phyloP scores from a whole-genome alignment of 1,140 invertebrate genomes.

The Apis mellifera region Amel_HAv3.1 CM009942.2:7341001-7341500 shows the following conservation, averaged over 20 bases:
- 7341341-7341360: neutral
- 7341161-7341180: constrained; percentile 15
- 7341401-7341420: neutral
- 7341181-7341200: constrained; percentile 54
- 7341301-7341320: neutral
- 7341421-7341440: neutral
- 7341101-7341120: constrained; percentile 8
- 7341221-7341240: constrained; percentile 39
- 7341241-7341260: constrained; percentile 51
- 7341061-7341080: too few relatives aligned
- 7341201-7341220: constrained; percentile 19
- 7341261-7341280: neutral
- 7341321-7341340: neutral
- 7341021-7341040: too few relatives aligned
- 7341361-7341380: neutral
- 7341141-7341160: neutral
- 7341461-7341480: neutral
- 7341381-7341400: neutral
- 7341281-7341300: too few relatives aligned
- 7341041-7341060: too few relatives aligned
- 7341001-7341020: too few relatives aligned
- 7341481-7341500: constrained; percentile 1
- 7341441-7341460: neutral
- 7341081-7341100: too few relatives aligned
- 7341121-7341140: neutral